These are phyloP conservation scores for Melanotaenia maccullochi DNA, from an alignment of 2,797 vertebrate species.

Conservation along the genomic window DNA sequence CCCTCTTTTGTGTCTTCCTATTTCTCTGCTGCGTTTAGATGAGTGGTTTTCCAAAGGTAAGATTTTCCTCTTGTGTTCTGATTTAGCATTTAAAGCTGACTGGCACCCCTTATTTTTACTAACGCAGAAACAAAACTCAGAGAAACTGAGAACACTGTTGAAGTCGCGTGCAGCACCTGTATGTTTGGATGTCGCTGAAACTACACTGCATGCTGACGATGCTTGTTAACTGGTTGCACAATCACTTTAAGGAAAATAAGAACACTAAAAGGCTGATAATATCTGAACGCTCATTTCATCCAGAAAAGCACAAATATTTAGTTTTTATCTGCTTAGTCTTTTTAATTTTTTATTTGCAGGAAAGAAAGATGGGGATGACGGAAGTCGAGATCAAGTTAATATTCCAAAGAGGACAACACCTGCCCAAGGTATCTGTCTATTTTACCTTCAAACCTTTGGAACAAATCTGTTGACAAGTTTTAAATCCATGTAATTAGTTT, in stretches of 20 bases:
- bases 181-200: constrained; percentile 40
- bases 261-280: constrained; percentile 11
- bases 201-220: constrained; percentile 61
- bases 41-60: constrained; percentile 99
- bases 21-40: constrained; percentile 82
- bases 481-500: neutral
- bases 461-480: neutral
- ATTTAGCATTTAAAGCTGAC: constrained; percentile 32
- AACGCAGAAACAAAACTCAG: constrained; percentile 29
- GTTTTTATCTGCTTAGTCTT: constrained; percentile 2
- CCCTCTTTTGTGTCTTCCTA: constrained; percentile 70
- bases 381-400: constrained; percentile 87
- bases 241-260: constrained; percentile 23
- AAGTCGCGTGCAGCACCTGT: constrained; percentile 20
- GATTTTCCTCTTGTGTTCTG: constrained; percentile 76
- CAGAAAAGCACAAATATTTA: neutral
- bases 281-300: constrained; percentile 22
- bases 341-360: constrained; percentile 73
- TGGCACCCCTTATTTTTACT: constrained; percentile 48
- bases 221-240: constrained; percentile 58
- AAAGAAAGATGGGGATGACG: constrained; percentile 90
- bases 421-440: constrained; percentile 86
- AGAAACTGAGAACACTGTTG: constrained; percentile 10
- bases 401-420: constrained; percentile 94
- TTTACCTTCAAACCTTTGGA: neutral